Conservation (phyloP, 2,888 invertebrate genomes). For the Macrosoma leucophasiata region DNA sequence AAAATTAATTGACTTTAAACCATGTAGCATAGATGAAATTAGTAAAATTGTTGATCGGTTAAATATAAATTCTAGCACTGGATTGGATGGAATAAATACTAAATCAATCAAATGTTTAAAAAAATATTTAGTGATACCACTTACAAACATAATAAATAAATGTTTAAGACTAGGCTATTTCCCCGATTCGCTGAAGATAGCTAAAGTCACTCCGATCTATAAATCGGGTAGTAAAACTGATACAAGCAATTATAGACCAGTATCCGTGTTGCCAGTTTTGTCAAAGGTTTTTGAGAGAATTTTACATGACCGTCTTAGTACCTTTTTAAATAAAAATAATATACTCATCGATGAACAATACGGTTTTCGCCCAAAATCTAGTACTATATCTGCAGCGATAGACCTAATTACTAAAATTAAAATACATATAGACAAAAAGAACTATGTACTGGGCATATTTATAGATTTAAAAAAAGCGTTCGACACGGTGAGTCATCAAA, state of each 20-base stretch:
- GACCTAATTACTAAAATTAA: slow-evolving; percentile 9
- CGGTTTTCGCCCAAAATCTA: slow-evolving; percentile 12
- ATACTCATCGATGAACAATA: slow-evolving; percentile 5
- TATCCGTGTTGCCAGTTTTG: slow-evolving; percentile 16
- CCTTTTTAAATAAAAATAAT: slow-evolving; percentile 8
- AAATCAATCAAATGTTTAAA: slow-evolving; percentile 17
- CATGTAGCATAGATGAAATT: slow-evolving; percentile 9
- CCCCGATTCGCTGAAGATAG: slow-evolving; percentile 15
- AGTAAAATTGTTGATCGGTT: slow-evolving; percentile 13
- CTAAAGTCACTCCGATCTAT: slow-evolving; percentile 12
- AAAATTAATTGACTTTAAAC: slow-evolving; percentile 3
- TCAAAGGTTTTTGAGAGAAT: slow-evolving; percentile 16
- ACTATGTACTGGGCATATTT: slow-evolving; percentile 7
- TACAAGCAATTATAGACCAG: slow-evolving; percentile 15
- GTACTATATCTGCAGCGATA: slow-evolving; percentile 6
- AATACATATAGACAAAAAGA: slow-evolving; percentile 14
- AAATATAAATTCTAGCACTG: slow-evolving; percentile 13
- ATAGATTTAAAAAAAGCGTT: slow-evolving; percentile 12
- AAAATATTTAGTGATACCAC: slow-evolving; percentile 2
- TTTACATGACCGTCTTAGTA: slow-evolving; percentile 6
- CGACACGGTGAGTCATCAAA: slow-evolving; percentile 9
- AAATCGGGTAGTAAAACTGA: slow-evolving; percentile 16
- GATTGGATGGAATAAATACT: slow-evolving; percentile 16
- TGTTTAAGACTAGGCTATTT: slow-evolving; percentile 11
- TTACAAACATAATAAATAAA: slow-evolving; percentile 13